Evolutionary conservation across 2,797 vertebrate genomes (phyloP), one percentile per base, ranked within the genome.

Genomic region (Crypturellus tataupa): DNA sequence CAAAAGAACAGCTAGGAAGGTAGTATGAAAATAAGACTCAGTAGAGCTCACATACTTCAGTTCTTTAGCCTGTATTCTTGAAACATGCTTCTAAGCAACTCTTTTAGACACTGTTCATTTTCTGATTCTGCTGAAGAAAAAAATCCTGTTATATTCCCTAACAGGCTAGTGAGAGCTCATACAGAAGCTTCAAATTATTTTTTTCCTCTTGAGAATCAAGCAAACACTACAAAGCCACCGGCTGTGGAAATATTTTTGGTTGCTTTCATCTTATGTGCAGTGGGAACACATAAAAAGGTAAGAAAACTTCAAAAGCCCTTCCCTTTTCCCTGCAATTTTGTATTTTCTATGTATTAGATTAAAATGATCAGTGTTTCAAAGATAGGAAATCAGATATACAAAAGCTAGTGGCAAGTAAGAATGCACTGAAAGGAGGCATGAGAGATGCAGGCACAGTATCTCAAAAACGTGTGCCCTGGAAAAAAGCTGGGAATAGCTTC

Each of bases 181-280:
- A 60, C 11, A 73, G 33, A 69, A 51, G 6, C 1, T 56, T 40
- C 12, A n/a, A 40, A 42, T 42, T 49, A 27, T 37, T 27, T 40
- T 39, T 25, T 14, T 0, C 1, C 67, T 81, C 85, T 42, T 64
- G 78, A 84, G 64, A 68, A 68, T 71, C 64, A 87, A 84, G 31
- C 2, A 60, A 86, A 84, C 19, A 84, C 67, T 73, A 91, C 44
- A 95, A 90, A 93, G 85, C 56, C 80, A 71, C 24, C 49, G 68
- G 8, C 33, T 64, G 13, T 29, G 18, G 64, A 94, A 91, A 85
- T 95, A 87, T 77, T 89, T 93, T 80, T 77, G 37, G 11, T 44
- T 64, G 21, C 88, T 96, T 96, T 95, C 85, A 95, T 95, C 75
- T 90, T 58, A 49, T 6, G 17, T 71, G 47, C 53, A 81, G 13